Base-by-base conservation (phyloP, 2,888 invertebrate genomes). In the Seira ritae region DNA sequence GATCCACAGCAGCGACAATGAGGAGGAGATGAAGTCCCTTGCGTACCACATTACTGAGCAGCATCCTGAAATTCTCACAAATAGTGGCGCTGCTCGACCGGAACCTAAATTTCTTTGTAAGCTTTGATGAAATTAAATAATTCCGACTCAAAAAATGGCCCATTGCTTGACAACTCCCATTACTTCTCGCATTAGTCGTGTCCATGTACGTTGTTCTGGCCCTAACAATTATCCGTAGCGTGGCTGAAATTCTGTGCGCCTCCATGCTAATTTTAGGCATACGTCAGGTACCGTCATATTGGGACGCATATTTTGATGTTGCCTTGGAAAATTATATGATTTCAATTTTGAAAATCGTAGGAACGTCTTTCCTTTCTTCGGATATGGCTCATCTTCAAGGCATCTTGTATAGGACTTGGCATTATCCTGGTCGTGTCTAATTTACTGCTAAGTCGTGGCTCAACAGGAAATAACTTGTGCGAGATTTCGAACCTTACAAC, bases 311-410 rank as follows among this genome's bases (percentile, higher is more conserved):
- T n/a, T n/a, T n/a, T n/a, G n/a, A n/a, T n/a, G n/a, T n/a, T n/a
- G n/a, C n/a, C n/a, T 42, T 42, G 42, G 6, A 42, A 42, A 77
- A 68, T n/a, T n/a, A n/a, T n/a, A n/a, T 17, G 65, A 37, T 37
- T 6, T 50, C 22, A 60, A 67, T 50, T 42, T 66, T n/a, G n/a
- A n/a, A n/a, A n/a, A n/a, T n/a, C n/a, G n/a, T n/a, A 78, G 78
- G 78, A 71, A 50, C 42, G 71, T 12, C 42, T 31, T n/a, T 12
- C 20, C 0, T 66, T 78, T 19, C 24, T 78, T 12, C 70, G 60
- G 66, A 2, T 66, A 1, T 78, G 78, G 78, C 17, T 78, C 0
- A 31, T 78, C 17, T 71, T 71, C 55, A 65, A 55, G 65, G 71
- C 20, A 22, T 71, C 46, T 6, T 46, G 46, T 12, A 12, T 67